These are phyloP conservation scores for Drosophila erecta DNA, from an alignment of 1,140 invertebrate genomes.

Conservation along the genomic window DNA sequence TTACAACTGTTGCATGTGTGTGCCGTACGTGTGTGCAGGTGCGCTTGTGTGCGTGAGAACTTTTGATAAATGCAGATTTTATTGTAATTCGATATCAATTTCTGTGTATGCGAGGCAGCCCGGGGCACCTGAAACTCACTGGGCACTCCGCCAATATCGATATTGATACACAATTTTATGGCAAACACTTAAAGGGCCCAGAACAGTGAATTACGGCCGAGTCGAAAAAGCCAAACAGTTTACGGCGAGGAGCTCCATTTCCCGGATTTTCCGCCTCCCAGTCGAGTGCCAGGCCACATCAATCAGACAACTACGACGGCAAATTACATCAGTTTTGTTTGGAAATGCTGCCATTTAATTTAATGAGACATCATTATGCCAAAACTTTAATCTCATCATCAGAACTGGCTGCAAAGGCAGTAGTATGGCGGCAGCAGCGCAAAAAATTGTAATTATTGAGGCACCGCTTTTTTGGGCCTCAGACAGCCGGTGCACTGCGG, in stretches of 20 bases:
- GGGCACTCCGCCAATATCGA: slow-evolving; percentile 29
- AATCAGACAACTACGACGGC: slow-evolving; percentile 37
- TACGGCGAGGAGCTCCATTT: slow-evolving; percentile 13
- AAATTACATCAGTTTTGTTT: slow-evolving; percentile 49
- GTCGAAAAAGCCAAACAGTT: slow-evolving; percentile 31
- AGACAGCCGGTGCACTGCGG: slow-evolving; percentile 2
- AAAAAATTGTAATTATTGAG: slow-evolving; percentile 56
- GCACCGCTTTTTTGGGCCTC: slow-evolving; percentile 23
- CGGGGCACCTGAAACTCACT: neutral
- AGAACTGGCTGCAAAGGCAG: slow-evolving; percentile 14
- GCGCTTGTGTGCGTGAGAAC: slow-evolving; percentile 2
- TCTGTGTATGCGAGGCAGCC: slow-evolving; percentile 7
- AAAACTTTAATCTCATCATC: slow-evolving; percentile 57
- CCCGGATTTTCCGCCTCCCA: neutral
- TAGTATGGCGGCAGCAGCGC: neutral
- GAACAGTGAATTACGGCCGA: slow-evolving; percentile 20
- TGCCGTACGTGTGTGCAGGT: slow-evolving; percentile 3
- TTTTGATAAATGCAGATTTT: slow-evolving; percentile 56
- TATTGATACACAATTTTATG: slow-evolving; percentile 43
- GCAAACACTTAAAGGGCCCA: slow-evolving; percentile 23
- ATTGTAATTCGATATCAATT: slow-evolving; percentile 54
- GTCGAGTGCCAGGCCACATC: slow-evolving; percentile 14
- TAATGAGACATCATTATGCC: slow-evolving; percentile 63
- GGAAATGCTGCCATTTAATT: slow-evolving; percentile 57
- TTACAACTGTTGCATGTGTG: slow-evolving; percentile 39